Base-by-base conservation (phyloP, 2,888 invertebrate genomes). In the Trisateles emortualis region DNA sequence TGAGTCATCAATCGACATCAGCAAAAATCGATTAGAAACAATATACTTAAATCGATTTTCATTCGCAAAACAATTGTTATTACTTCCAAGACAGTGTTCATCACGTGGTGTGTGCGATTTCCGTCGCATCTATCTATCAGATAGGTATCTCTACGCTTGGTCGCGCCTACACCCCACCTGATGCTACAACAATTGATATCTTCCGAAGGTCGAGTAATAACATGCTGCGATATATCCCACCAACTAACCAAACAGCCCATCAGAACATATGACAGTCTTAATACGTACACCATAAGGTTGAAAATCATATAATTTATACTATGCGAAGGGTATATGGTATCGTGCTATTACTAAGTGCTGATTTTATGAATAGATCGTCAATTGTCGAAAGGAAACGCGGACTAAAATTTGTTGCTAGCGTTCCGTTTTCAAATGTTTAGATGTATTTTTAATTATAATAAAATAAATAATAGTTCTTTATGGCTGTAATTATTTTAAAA, bases 141-240 rank as follows among this genome's bases (percentile, higher is more conserved):
- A 86, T 87, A 82, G 62, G 67, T 61, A 89, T 88, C 89, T 86
- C 78, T 84, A 81, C 78, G 83, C 78, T 67, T 79, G 80, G 84
- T 77, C 74, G 86, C 78, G 52, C 30, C 54, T 64, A 71, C 69
- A 68, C 77, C 71, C 76, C 74, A 75, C 78, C 78, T 77, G 74
- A 70, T 76, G 79, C 69, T 68, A 65, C 73, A 77, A 87, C 90
- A 90, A 91, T 90, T 91, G 90, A 90, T 90, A 90, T 86, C 81
- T 87, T 83, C 85, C 89, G 90, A 90, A 90, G 91, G 90, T 87
- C 89, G 81, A 78, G 81, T 86, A 88, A 88, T 88, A 88, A 83
- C 83, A 85, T 72, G 78, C 78, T 68, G 65, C 62, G 66, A 66
- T 63, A 62, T 68, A 71, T 56, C 57, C 58, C 45, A 59, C 68